These are phyloP conservation scores for Semicossyphus pulcher DNA, from an alignment of 2,113 vertebrate genomes.

Conservation along the genomic window DNA sequence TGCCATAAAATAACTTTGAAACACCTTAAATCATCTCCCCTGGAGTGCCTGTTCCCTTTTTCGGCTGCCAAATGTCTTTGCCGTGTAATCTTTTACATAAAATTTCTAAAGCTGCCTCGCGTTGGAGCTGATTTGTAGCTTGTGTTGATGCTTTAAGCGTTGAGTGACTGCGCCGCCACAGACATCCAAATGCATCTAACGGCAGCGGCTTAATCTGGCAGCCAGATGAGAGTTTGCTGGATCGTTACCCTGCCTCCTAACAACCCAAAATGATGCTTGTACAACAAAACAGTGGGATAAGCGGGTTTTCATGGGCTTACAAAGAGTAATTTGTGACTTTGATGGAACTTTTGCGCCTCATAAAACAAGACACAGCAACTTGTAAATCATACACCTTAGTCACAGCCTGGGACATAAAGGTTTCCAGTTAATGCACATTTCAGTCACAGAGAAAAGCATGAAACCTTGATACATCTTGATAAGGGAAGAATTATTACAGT, in stretches of 20 bases:
- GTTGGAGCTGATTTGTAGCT: conserved; percentile 64
- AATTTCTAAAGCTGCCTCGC: conserved; percentile 55
- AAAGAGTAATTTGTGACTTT: conserved; percentile 56
- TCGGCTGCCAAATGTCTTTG: conserved; percentile 65
- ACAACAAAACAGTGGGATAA: conserved; percentile 43
- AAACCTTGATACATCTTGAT: conserved; percentile 41
- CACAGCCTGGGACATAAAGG: conserved; percentile 21
- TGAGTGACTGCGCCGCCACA: conserved; percentile 48
- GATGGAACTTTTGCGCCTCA: conserved; percentile 31
- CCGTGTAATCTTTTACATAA: conserved; percentile 60
- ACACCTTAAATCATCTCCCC: conserved; percentile 57
- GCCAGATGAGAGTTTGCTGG: conserved; percentile 51
- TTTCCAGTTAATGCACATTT: conserved; percentile 29
- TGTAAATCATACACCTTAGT: conserved; percentile 47
- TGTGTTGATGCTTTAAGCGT: conserved; percentile 60
- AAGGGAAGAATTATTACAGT: conserved; percentile 28
- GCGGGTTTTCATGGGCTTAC: conserved; percentile 35
- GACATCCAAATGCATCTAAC: conserved; percentile 59
- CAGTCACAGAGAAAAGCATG: conserved; percentile 25
- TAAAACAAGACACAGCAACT: conserved; percentile 43
- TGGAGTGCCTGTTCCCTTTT: conserved; percentile 28
- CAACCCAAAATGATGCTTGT: conserved; percentile 43
- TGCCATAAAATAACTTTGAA: conserved; percentile 54
- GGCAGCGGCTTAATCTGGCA: conserved; percentile 59
- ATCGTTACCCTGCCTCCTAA: conserved; percentile 55